Base-by-base conservation (phyloP, 2,888 invertebrate species). In the Agrotis exclamationis region DNA sequence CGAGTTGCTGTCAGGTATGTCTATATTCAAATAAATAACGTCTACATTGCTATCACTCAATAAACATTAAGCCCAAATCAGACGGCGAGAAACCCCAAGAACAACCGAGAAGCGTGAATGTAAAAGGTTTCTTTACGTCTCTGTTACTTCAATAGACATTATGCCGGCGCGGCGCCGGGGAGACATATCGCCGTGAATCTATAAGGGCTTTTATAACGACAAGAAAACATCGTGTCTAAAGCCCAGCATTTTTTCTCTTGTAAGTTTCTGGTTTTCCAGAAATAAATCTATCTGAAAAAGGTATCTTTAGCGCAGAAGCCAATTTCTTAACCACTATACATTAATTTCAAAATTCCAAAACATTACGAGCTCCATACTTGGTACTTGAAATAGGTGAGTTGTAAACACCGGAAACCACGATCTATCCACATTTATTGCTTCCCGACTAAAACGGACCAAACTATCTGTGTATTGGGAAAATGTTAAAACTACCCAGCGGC, bases 1-100 rank as follows among this genome's bases (percentile, higher is more conserved):
- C 96, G 97, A 68, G 97, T 97, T 84, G 97, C 97, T 77, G 97
- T 97, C 91, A 97, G 97, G 97, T 97, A 78, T 83, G 91, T 76
- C 16, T 6, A 20, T 18, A 54, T 51, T 13, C 3, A 13, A 66
- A 48, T 47, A 63, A 14, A 44, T 16, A n/a, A 28, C 54, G 9
- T 39, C 11, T 39, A 39, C 39, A n/a, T n/a, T n/a, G n/a, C n/a
- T n/a, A n/a, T n/a, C n/a, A n/a, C n/a, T n/a, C n/a, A n/a, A n/a
- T n/a, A n/a, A n/a, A n/a, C n/a, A n/a, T n/a, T n/a, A n/a, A n/a
- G n/a, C n/a, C n/a, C n/a, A n/a, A n/a, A n/a, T n/a, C n/a, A n/a
- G n/a, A n/a, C n/a, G n/a, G n/a, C n/a, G n/a, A n/a, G n/a, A n/a
- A n/a, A n/a, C n/a, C n/a, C n/a, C n/a, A n/a, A n/a, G n/a, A n/a